Percentiles rank a stretch among this genome's conserved stretches.
Evolutionary conservation across 2,113 vertebrate genomes (phyloP).

Genomic region (Tonatia bakeri): DNA sequence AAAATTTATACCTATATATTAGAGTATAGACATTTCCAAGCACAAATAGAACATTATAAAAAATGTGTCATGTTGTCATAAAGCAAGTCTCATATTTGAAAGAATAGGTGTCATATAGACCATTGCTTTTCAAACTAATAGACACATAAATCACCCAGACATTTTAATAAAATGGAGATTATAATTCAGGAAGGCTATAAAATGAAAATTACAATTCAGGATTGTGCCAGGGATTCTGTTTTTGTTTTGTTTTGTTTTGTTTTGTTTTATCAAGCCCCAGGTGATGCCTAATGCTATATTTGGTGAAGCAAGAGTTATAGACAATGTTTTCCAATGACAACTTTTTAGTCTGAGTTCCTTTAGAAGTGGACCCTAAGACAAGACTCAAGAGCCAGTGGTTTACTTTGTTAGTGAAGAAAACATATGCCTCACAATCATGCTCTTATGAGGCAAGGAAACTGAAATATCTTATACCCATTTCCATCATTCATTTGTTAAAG

Average conservation of each 20-base stretch:
- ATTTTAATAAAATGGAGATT: background rate
- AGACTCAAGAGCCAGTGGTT: background rate
- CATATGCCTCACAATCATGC: background rate
- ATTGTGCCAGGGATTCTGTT: background rate
- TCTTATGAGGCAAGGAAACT: background rate
- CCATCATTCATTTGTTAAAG: background rate
- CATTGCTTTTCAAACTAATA: background rate
- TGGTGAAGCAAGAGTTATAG: background rate
- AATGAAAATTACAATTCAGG: too few species aligned
- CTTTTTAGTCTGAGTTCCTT: background rate
- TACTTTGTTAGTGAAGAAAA: background rate
- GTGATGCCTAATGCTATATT: background rate
- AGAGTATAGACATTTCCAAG: background rate
- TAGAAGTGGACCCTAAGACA: background rate
- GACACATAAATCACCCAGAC: background rate
- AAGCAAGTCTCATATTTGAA: background rate
- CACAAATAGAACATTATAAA: background rate
- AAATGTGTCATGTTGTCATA: background rate
- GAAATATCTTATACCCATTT: background rate
- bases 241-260: background rate
- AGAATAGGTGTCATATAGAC: background rate
- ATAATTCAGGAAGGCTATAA: background rate
- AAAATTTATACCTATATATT: background rate
- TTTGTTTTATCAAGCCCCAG: background rate
- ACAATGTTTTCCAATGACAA: background rate